Evolutionary conservation across 2,888 invertebrate genomes (phyloP), one percentile per base, ranked within the genome.

Genomic region (Rhimphoctona megacephalus): DNA sequence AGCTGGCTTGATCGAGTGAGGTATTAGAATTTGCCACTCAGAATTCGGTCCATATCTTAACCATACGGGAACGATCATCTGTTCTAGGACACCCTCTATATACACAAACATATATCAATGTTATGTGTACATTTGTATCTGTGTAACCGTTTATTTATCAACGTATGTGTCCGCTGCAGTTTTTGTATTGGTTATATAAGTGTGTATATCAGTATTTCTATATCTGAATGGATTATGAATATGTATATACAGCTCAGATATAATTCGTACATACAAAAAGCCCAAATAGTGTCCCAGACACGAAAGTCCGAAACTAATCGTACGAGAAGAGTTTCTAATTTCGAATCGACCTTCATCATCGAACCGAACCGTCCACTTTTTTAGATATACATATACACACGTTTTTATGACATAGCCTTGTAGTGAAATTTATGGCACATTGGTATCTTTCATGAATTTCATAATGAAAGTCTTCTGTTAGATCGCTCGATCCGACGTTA

Each of bases 271-370:
- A 14, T 17, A 49, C 17, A 39, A 52, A 43, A 39, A 43, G 36
- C 25, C 22, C n/a, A 19, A 33, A 30, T 30, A 49, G 33, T 46
- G 76, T 52, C 78, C 30, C 61, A 52, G 69, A 43, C 52, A 70
- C 89, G 90, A 91, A 91, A 91, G 90, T 91, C 90, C 90, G 90
- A 90, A 91, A 88, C 89, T 86, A 88, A 86, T 90, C 90, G 89
- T 89, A 87, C 86, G 76, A 52, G 61, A 76, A 67, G 83, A 90
- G 90, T 91, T 91, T 91, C 90, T 91, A 91, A 91, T 91, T 90
- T 91, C 87, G 89, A 88, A 87, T 88, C 89, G 89, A 90, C 90
- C 90, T 91, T 90, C 90, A 87, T 49, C 86, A 57, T 73, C 33
- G 74, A 52, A 30, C 49, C 30, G 36, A 67, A 81, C 73, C 61